Evolutionary conservation across 2,113 vertebrate species (phyloP), one percentile per base, ranked within the genome.

Genomic region (Silurus meridionalis): DNA sequence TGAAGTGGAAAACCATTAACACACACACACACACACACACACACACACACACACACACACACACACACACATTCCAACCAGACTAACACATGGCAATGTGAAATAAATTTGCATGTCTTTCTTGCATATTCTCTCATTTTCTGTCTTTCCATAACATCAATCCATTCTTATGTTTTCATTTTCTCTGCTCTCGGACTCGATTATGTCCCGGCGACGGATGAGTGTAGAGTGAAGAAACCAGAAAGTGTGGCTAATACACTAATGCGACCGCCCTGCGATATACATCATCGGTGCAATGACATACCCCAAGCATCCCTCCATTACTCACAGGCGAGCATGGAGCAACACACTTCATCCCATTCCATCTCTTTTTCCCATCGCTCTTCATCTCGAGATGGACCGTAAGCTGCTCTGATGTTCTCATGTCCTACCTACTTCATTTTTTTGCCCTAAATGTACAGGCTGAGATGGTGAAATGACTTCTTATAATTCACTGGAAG

Each of bases 1-100:
- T 90, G 89, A 91, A 87, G 88, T 85, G 87, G 85, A 86, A 88
- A 89, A 80, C 87, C 84, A 89, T 91, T 91, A 89, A 91, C 87
- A 90, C 84, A 88, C 84, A 88, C 63, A 50, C 61, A 87, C 82
- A 84, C 82, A 74, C 9, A 21, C 80, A 71, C 78, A 83, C 88
- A 66, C 80, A 67, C 71, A 69, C 84, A 80, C 77, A 2, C 72
- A 60, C 74, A 64, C 83, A 80, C 86, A 55, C 37, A 72, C 63
- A 79, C 66, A 46, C 67, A 69, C 80, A 55, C 23, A 72, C 52
- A 79, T 48, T 8, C 66, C 14, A 3, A 46, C 67, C 46, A 6
- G 11, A n/a, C 53, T 48, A 14, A 58, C 17, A 67, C 17, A 67
- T 48, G 28, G 78, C n/a, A 23, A n/a, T 11, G 37, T 83, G 60